Evolutionary conservation across 2,797 vertebrate genomes (phyloP).

Genomic region (Tachyglossus aculeatus): DNA sequence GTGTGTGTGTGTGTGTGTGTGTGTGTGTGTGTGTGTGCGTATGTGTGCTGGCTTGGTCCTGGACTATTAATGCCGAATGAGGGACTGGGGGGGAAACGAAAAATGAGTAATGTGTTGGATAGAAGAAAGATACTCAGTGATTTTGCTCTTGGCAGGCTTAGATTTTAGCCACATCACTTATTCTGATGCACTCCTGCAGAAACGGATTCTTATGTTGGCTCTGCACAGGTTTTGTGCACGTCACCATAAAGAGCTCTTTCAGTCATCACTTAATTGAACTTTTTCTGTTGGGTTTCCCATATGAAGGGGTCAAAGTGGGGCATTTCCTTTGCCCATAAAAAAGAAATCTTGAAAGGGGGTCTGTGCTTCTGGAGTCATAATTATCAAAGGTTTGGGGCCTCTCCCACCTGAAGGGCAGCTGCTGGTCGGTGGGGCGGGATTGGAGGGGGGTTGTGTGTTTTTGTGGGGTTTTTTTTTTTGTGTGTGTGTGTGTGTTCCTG

Average conservation of each 20-base stretch:
- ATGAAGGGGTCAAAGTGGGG: conserved; percentile 12
- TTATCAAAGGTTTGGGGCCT: conserved; percentile 17
- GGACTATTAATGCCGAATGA: neutral
- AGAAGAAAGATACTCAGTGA: conserved; percentile 1
- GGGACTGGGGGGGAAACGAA: conserved; percentile 21
- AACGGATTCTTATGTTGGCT: neutral
- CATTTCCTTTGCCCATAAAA: conserved; percentile 6
- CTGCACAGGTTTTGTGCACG: neutral
- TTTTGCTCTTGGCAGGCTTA: conserved; percentile 26
- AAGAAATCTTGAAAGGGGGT: conserved; percentile 8
- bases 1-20: no score
- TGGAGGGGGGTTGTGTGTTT: no score
- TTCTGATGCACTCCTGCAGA: neutral
- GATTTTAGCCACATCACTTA: conserved; percentile 18
- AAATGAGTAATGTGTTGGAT: conserved; percentile 29
- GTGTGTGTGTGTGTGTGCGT: no score
- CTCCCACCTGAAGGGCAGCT: neutral
- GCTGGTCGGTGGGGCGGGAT: neutral
- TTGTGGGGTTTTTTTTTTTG: no score
- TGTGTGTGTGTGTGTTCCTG: neutral
- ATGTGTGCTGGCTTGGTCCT: no score
- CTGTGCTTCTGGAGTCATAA: conserved; percentile 30
- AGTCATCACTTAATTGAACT: conserved; percentile 26
- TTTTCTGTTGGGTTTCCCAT: conserved; percentile 14
- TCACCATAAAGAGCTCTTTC: conserved; percentile 20